Evolutionary conservation across 2,888 invertebrate species (phyloP).

Genomic region (Psococerastis gibbosa): DNA sequence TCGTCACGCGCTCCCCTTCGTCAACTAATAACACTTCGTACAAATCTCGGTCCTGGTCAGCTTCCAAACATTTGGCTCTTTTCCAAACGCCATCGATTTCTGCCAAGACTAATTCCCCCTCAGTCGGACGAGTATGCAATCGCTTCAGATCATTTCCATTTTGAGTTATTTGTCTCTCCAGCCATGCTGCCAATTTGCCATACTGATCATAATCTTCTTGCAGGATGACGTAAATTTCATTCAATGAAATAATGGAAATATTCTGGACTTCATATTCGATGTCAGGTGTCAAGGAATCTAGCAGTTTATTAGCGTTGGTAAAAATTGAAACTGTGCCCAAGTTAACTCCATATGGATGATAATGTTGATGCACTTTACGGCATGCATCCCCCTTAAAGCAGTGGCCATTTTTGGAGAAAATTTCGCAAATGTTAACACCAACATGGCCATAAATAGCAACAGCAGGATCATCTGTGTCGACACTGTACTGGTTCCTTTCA

Average conservation of each 20-base stretch:
- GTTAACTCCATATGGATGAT: neutral
- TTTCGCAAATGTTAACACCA: neutral
- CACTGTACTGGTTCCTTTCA: neutral
- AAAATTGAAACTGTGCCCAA: neutral
- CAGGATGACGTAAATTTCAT: neutral
- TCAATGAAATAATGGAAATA: neutral
- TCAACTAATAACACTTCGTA: neutral
- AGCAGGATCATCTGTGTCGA: neutral
- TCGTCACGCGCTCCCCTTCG: neutral
- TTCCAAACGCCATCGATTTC: neutral
- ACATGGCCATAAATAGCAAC: neutral
- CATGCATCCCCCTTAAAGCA: conserved; percentile 3
- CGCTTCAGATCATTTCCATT: too few species aligned
- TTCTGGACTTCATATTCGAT: neutral
- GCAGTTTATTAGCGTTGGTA: neutral
- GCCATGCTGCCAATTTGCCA: neutral
- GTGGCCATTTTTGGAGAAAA: neutral
- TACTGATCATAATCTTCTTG: neutral
- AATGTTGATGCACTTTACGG: neutral
- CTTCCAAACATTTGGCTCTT: neutral
- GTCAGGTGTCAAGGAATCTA: neutral
- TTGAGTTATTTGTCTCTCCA: too few species aligned
- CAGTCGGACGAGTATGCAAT: neutral
- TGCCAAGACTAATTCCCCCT: neutral
- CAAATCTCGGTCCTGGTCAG: neutral